A percentile compares a stretch with the other conserved stretches of the same genome.
These are phyloP conservation scores for Limnephilus lunatus DNA, from an alignment of 2,888 invertebrate genomes.

Conservation along the genomic window DNA sequence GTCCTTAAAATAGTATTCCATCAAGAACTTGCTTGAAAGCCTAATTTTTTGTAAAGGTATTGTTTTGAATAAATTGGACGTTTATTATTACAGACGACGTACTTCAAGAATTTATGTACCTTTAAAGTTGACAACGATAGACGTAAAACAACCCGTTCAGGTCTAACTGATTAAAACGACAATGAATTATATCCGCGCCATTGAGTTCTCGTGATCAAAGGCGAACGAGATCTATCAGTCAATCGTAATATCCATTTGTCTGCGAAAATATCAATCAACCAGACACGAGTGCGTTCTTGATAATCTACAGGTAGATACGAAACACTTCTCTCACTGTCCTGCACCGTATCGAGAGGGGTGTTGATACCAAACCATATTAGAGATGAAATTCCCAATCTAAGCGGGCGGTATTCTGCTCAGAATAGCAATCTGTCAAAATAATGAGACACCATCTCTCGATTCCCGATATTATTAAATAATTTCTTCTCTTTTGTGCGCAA, in stretches of 20 bases:
- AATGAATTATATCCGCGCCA: not conserved
- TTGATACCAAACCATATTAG: not conserved
- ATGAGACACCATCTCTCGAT: not conserved
- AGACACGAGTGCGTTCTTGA: not conserved
- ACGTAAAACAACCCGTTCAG: not conserved
- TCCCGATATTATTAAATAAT: not conserved
- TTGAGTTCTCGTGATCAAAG: not conserved
- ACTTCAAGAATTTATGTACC: not conserved
- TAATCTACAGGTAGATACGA: not conserved
- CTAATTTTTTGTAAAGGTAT: no score
- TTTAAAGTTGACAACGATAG: not conserved
- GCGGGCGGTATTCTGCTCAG: not conserved
- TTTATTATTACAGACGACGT: not conserved
- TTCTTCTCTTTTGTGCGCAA: not conserved
- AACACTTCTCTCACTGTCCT: not conserved
- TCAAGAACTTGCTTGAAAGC: no score
- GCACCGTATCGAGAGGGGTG: not conserved
- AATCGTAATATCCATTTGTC: slow-evolving; percentile 2
- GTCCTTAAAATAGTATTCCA: no score
- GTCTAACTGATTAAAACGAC: not conserved
- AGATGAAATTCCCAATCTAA: not conserved
- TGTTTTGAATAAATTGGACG: no score
- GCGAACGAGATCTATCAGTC: not conserved
- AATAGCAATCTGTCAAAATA: not conserved
- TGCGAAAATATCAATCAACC: not conserved